Base-by-base conservation (phyloP, 2,888 invertebrate species). In the Germaria angustata region DNA sequence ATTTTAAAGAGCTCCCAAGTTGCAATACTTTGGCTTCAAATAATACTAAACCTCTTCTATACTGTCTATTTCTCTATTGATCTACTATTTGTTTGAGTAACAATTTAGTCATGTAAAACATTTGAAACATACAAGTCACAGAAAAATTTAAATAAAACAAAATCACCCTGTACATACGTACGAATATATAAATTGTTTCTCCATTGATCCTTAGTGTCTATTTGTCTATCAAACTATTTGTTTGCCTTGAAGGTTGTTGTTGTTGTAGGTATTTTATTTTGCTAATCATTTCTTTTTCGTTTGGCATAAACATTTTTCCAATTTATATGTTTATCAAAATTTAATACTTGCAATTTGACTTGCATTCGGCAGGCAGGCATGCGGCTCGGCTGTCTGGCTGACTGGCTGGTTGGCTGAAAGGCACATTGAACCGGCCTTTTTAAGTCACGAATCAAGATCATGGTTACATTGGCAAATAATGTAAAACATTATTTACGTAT, bases 361-460 rank as follows among this genome's bases (percentile, higher is more conserved):
- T 32, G 41, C 32, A 46, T 8, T 68, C n/a, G n/a, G n/a, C n/a
- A n/a, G n/a, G 41, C 41, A 59, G 32, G 46, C 59, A 41, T 61
- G 11, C 41, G 22, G 53, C 15, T 36, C 8, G 49, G 32, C 41
- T 41, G 49, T 20, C 36, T 32, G 73, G 7, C 41, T 32, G 53
- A 15, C 46, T 13, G 36, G 32, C 32, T 41, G 59, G 32, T 28
- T 32, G 55, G 32, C 24, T 28, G 46, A 57, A 55, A 63, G 69
- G 75, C 78, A 65, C 84, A 84, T 53, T 84, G 84, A 84, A 84
- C 84, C 76, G 79, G 78, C 72, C 73, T 82, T 78, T n/a, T 79
- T 69, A 49, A 85, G 85, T 85, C 86, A 86, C 85, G 86, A 86
- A 86, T 85, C 86, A 86, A 86, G 86, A 86, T 86, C 86, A 86